Conservation (phyloP, 2,797 vertebrate species). For the Poecilia gillii region DNA sequence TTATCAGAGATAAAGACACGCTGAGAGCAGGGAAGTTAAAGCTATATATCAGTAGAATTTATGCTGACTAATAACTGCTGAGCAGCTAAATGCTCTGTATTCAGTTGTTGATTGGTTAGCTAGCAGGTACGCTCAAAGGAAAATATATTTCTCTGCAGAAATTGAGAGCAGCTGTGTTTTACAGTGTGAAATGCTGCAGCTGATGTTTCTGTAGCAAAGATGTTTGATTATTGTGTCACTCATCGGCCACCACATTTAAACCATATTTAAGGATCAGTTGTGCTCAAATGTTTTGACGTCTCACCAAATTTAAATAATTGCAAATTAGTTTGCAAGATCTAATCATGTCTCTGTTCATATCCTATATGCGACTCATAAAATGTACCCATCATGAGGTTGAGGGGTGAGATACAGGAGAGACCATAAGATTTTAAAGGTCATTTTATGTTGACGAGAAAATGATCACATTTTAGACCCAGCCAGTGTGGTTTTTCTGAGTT, state of each 20-base stretch:
- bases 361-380: background rate
- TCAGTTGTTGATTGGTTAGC: background rate
- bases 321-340: background rate
- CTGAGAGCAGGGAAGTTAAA: background rate
- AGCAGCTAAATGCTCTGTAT: background rate
- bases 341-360: background rate
- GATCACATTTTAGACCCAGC: background rate
- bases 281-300: background rate
- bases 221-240: background rate
- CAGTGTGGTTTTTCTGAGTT: background rate
- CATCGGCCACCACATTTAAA: background rate
- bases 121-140: background rate
- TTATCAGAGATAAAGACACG: background rate
- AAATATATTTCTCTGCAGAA: background rate
- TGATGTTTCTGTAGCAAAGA: background rate
- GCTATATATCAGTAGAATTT: background rate
- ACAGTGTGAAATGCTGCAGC: background rate
- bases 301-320: background rate
- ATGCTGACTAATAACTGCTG: background rate
- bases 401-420: background rate
- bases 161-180: background rate
- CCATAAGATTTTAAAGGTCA: background rate
- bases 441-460: background rate
- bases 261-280: background rate
- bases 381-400: background rate